A percentile compares a stretch with the other conserved stretches of the same genome.
phyloP scores from a whole-genome alignment of 2,113 vertebrate species.

The Mesembrinibis cayennensis region DNA sequence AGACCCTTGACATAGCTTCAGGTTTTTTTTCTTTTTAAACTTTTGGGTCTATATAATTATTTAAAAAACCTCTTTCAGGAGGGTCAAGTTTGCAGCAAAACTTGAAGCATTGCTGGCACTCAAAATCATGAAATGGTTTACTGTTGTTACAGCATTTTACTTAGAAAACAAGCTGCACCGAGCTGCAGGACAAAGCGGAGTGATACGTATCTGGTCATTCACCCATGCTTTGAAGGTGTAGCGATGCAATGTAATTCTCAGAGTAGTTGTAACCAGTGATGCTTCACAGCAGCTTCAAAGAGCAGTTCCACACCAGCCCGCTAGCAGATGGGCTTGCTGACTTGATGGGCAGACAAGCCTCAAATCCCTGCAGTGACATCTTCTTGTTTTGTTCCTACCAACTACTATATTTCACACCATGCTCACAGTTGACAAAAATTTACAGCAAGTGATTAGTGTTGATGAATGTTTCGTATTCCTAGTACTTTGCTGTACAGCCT shows the following conservation, averaged over 20 bases:
- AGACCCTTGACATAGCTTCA: not conserved
- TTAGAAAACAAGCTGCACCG: not conserved
- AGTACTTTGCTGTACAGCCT: not conserved
- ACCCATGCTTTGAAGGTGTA: not conserved
- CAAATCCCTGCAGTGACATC: not conserved
- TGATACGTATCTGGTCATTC: accelerated
- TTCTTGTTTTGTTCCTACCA: not conserved
- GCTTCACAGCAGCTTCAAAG: not conserved
- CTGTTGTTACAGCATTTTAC: not conserved
- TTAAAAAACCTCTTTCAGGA: not conserved
- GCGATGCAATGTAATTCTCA: not conserved
- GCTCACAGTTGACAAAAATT: not conserved
- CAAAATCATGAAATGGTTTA: not conserved
- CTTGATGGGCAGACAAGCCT: not conserved
- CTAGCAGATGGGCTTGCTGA: not conserved
- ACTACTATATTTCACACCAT: not conserved
- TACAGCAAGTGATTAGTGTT: not conserved
- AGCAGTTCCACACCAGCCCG: not conserved
- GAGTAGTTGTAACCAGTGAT: not conserved
- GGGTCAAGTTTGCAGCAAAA: not conserved
- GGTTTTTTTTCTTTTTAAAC: not conserved
- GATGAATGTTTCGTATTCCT: not conserved
- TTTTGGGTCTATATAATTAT: not conserved
- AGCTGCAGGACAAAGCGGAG: accelerated
- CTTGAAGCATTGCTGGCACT: not conserved